These are phyloP conservation scores for Leptothorax acervorum DNA, from an alignment of 2,888 invertebrate genomes.

Conservation along the genomic window DNA sequence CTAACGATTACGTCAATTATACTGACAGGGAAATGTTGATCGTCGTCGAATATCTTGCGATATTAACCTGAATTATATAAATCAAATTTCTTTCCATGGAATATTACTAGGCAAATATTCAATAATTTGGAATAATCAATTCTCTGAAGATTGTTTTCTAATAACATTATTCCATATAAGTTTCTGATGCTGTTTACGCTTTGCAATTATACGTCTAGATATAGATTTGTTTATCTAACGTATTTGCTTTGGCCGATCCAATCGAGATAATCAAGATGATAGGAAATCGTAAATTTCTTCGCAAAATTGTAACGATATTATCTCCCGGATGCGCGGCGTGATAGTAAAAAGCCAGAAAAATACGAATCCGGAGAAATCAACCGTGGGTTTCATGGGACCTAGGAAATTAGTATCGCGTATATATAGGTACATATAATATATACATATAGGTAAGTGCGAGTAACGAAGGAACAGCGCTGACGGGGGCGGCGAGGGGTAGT, in stretches of 20 bases:
- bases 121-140: not conserved
- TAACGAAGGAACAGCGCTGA: constrained; percentile 47
- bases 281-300: constrained; percentile 23
- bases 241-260: not conserved
- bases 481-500: constrained; percentile 36
- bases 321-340: not conserved
- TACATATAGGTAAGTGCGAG: constrained; percentile 37
- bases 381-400: constrained; percentile 41
- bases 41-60: not conserved
- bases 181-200: not conserved
- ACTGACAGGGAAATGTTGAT: not conserved
- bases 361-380: constrained; percentile 57
- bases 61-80: not conserved
- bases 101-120: not conserved
- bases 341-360: constrained; percentile 37
- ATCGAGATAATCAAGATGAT: not conserved
- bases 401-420: constrained; percentile 63
- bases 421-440: not conserved
- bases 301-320: constrained; percentile 28
- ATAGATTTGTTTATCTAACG: not conserved
- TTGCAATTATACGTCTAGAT: not conserved
- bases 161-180: not conserved
- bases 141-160: not conserved
- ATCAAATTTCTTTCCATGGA: not conserved
- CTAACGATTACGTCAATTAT: not conserved